Conservation (phyloP, 2,888 invertebrate genomes). For the Epinotia demarniana region DNA sequence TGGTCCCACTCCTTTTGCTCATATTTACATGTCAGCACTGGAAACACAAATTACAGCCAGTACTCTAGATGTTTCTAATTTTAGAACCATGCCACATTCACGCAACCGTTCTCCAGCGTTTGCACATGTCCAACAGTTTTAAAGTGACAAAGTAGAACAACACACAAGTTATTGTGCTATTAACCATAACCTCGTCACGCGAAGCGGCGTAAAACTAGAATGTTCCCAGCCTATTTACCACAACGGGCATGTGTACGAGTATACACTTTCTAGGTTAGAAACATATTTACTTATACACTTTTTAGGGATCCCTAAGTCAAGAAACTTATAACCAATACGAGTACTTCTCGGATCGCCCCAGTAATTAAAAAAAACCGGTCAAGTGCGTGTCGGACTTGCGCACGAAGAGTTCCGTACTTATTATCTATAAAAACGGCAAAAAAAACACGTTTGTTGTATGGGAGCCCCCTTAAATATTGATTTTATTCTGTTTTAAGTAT, state of each 20-base stretch:
- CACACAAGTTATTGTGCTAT: conserved; percentile 9
- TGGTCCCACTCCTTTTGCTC: neutral
- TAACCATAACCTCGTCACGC: conserved; percentile 18
- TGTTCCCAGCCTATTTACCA: conserved; percentile 38
- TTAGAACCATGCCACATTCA: neutral
- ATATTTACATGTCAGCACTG: neutral
- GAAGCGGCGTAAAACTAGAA: conserved; percentile 29
- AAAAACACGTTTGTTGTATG: too few species aligned
- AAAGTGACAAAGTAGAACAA: neutral
- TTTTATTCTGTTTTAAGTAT: too few species aligned
- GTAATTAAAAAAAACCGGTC: too few species aligned
- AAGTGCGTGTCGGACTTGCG: too few species aligned
- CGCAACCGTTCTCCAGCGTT: neutral
- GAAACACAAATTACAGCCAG: neutral
- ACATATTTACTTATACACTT: conserved; percentile 20
- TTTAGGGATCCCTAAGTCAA: conserved; percentile 5
- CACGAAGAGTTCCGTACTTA: too few species aligned
- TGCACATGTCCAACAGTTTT: neutral
- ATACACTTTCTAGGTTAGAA: conserved; percentile 11
- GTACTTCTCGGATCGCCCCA: too few species aligned
- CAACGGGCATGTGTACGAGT: conserved; percentile 5
- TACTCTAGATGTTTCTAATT: neutral
- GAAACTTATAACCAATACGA: neutral
- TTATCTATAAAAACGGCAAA: too few species aligned
- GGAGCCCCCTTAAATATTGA: too few species aligned